Conservation (phyloP, 2,797 vertebrate genomes). For the Syngnathus acus region DNA sequence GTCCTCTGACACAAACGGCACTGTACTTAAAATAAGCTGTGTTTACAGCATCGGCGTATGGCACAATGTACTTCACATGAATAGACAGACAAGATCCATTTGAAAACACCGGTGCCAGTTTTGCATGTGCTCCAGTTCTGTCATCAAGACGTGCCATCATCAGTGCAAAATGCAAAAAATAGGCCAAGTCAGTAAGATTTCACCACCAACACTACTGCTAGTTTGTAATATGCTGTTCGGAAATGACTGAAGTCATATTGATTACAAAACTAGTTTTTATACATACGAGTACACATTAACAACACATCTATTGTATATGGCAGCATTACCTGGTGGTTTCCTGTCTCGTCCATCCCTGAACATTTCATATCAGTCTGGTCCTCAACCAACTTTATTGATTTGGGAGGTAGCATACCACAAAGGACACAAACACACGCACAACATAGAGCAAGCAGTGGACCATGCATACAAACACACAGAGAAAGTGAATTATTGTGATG, state of each 20-base stretch:
- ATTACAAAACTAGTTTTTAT: neutral
- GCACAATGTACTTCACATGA: slow-evolving; percentile 36
- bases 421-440: slow-evolving; percentile 24
- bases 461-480: slow-evolving; percentile 60
- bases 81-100: slow-evolving; percentile 56
- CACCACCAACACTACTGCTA: slow-evolving; percentile 7
- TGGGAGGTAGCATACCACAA: slow-evolving; percentile 52
- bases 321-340: slow-evolving; percentile 79
- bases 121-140: neutral
- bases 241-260: too few relatives aligned
- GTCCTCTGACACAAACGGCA: slow-evolving; percentile 61
- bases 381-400: slow-evolving; percentile 80
- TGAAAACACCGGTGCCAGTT: slow-evolving; percentile 24
- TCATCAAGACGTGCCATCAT: slow-evolving; percentile 16
- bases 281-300: neutral
- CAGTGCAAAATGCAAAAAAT: slow-evolving; percentile 9
- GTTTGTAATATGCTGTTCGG: neutral
- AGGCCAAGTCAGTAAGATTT: slow-evolving; percentile 4
- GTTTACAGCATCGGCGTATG: slow-evolving; percentile 33
- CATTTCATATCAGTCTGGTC: slow-evolving; percentile 84
- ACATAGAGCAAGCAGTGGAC: slow-evolving; percentile 62
- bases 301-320: slow-evolving; percentile 3
- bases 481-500: slow-evolving; percentile 39
- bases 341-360: slow-evolving; percentile 76
- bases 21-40: slow-evolving; percentile 40